Evolutionary conservation across 2,113 vertebrate species (phyloP).

Genomic region (Furnarius figulus): DNA sequence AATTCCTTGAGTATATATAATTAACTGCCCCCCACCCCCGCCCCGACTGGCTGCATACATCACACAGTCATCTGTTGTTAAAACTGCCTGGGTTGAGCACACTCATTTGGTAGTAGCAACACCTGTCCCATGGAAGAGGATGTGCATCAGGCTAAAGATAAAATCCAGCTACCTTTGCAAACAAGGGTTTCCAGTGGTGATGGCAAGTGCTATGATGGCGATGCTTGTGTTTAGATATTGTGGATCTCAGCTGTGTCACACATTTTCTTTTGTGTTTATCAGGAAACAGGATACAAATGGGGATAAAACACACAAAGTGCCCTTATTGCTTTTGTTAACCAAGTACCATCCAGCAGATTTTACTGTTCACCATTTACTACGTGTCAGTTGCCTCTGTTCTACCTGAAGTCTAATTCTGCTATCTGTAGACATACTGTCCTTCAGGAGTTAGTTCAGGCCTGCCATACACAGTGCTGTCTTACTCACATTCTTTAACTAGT

Average conservation of each 20-base stretch:
- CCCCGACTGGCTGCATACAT: background rate
- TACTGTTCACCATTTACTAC: background rate
- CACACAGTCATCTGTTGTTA: background rate
- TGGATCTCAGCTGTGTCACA: background rate
- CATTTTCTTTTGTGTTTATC: background rate
- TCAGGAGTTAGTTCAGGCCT: background rate
- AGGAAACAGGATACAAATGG: background rate
- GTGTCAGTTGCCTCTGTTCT: background rate
- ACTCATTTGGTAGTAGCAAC: background rate
- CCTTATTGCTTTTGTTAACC: background rate
- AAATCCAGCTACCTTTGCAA: background rate
- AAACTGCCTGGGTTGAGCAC: background rate
- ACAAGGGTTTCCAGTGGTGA: background rate
- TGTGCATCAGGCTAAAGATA: background rate
- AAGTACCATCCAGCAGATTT: background rate
- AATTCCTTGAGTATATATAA: background rate
- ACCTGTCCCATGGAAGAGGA: background rate
- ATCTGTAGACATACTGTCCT: background rate
- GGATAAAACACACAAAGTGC: background rate
- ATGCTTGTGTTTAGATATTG: rapidly evolving
- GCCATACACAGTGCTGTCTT: background rate
- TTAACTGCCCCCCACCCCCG: rapidly evolving
- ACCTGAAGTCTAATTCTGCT: background rate
- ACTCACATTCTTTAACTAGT: background rate
- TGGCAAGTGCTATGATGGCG: background rate